phyloP scores from a whole-genome alignment of 1,140 invertebrate species.

The Samia ricini region DNA sequence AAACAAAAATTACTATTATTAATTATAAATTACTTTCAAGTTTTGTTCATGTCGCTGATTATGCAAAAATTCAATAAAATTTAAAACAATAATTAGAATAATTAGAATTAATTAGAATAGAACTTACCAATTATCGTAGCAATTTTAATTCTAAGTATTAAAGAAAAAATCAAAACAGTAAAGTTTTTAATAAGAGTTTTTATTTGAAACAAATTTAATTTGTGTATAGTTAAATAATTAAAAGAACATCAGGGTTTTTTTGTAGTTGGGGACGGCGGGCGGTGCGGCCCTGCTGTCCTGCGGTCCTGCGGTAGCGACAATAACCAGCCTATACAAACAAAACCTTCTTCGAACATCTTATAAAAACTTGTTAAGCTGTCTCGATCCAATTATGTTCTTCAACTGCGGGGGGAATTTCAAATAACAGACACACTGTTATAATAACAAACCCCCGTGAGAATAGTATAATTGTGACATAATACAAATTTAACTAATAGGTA shows the following conservation, averaged over 20 bases:
- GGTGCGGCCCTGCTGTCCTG: too few relatives aligned
- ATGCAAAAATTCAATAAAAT: too few relatives aligned
- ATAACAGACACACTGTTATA: constrained; percentile 4
- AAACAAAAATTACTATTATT: too few relatives aligned
- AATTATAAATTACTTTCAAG: too few relatives aligned
- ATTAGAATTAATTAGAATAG: too few relatives aligned
- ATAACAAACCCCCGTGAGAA: not conserved
- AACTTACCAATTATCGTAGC: too few relatives aligned
- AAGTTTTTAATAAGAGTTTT: not conserved
- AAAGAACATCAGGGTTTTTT: not conserved
- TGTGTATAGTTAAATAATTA: not conserved
- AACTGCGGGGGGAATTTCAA: constrained; percentile 2
- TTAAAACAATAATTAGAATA: too few relatives aligned
- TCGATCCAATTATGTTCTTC: constrained; percentile 13
- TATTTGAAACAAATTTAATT: not conserved
- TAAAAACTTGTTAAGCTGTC: constrained; percentile 12
- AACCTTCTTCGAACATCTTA: constrained; percentile 8
- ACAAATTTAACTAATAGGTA: not conserved
- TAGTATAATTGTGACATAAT: not conserved
- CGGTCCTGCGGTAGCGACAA: too few relatives aligned
- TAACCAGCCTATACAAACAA: constrained; percentile 17
- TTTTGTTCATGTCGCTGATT: too few relatives aligned
- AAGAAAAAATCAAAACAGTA: not conserved
- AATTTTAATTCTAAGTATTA: not conserved
- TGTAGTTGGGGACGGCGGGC: not conserved